Evolutionary conservation across 2,113 vertebrate species (phyloP).

Genomic region (Gymnobelideus leadbeateri): DNA sequence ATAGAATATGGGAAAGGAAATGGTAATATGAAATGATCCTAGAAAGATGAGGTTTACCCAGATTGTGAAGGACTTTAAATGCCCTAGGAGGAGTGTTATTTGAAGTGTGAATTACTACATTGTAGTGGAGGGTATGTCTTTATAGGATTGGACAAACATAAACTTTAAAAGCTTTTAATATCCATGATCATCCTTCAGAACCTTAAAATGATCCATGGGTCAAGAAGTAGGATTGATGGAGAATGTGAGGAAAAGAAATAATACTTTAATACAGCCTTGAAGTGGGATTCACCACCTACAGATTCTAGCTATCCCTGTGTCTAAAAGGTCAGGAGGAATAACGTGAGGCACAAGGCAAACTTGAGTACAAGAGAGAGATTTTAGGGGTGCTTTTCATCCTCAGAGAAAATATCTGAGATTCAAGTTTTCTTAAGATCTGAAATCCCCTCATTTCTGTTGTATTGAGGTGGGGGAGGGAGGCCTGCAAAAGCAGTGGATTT

Average conservation of each 20-base stretch:
- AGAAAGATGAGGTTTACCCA: not conserved
- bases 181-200: not conserved
- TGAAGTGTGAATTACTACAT: not conserved
- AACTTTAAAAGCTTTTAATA: not conserved
- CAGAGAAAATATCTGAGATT: not conserved
- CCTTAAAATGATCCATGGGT: not conserved
- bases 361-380: too few relatives aligned
- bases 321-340: not conserved
- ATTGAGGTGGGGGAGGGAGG: not conserved
- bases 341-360: too few relatives aligned
- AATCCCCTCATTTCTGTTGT: not conserved
- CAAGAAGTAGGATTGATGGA: not conserved
- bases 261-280: not conserved
- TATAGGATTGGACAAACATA: not conserved
- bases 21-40: not conserved
- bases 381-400: rapidly evolving
- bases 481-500: not conserved
- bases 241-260: not conserved
- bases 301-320: not conserved
- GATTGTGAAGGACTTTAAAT: not conserved
- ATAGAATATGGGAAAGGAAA: not conserved
- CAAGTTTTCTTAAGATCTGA: not conserved
- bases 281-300: not conserved
- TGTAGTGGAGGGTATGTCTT: not conserved
- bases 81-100: not conserved